Conservation (phyloP, 2,113 vertebrate species). For the Lophotis ruficrista region DNA sequence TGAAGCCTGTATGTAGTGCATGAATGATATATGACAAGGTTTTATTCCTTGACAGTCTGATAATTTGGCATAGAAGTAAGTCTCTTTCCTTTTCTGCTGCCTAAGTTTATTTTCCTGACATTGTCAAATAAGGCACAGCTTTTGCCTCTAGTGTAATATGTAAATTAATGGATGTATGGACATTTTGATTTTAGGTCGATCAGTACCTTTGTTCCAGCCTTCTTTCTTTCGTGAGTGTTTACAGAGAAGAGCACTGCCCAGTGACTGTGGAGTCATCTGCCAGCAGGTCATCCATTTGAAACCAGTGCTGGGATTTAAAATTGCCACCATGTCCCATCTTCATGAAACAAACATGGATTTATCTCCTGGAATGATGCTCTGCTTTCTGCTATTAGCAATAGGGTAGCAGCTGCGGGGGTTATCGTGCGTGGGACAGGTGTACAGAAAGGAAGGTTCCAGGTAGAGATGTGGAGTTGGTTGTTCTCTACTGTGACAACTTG, state of each 20-base stretch:
- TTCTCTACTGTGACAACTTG: not conserved
- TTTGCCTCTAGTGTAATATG: not conserved
- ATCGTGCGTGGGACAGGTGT: not conserved
- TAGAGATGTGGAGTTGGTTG: not conserved
- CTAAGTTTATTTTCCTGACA: not conserved
- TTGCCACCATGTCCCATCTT: not conserved
- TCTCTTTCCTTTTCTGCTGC: not conserved
- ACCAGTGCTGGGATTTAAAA: not conserved
- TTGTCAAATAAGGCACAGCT: not conserved
- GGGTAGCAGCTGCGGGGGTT: not conserved
- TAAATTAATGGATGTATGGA: not conserved
- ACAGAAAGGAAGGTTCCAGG: not conserved
- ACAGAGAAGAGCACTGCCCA: not conserved
- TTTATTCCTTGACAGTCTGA: not conserved
- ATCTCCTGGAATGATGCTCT: not conserved
- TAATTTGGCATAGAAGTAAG: not conserved
- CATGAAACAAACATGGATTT: not conserved
- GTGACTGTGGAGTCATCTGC: not conserved
- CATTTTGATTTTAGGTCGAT: not conserved
- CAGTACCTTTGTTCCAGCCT: not conserved
- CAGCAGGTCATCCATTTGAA: not conserved
- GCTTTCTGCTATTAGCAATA: not conserved
- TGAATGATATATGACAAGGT: constrained; percentile 21
- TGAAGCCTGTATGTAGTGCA: not conserved
- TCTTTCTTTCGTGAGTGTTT: not conserved